Evolutionary conservation across 30 jellyfish, hydroid and myxozoan species (phyloP).

Genomic region (Catostylus mosaicus): DNA sequence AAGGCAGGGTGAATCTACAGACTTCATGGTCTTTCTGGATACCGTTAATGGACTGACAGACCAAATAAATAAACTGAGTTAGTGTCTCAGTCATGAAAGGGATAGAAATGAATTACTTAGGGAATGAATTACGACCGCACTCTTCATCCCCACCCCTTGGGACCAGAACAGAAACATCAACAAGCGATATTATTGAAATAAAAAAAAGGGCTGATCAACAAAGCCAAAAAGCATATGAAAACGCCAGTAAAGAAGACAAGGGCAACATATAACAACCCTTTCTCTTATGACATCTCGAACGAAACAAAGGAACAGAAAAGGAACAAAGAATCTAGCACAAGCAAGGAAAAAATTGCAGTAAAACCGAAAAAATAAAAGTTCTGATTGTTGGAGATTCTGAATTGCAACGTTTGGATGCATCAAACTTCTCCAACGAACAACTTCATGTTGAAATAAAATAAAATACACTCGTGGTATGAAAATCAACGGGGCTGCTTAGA

Average conservation of each 20-base stretch:
- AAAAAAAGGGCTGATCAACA: not conserved
- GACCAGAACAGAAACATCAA: constrained; percentile 4
- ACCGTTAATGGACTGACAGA: constrained; percentile 33
- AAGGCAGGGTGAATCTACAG: constrained; percentile 25
- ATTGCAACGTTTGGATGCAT: constrained; percentile 34
- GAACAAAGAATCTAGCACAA: constrained; percentile 12
- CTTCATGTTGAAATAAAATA: constrained; percentile 10
- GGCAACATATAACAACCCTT: constrained; percentile 10
- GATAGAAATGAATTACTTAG: constrained; percentile 13
- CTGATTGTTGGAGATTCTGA: constrained; percentile 18
- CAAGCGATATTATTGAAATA: constrained; percentile 4
- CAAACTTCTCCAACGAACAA: constrained; percentile 21
- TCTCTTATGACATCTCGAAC: constrained; percentile 10
- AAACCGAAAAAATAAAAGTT: constrained; percentile 9
- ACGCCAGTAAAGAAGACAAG: constrained; percentile 3
- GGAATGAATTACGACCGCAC: constrained; percentile 9
- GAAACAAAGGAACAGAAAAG: constrained; percentile 1
- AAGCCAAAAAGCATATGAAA: not conserved
- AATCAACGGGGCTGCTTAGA: constrained; percentile 11
- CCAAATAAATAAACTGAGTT: constrained; percentile 15
- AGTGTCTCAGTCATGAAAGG: constrained; percentile 34
- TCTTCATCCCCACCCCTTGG: constrained; percentile 10
- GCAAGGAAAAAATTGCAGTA: not conserved
- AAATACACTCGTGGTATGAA: constrained; percentile 33
- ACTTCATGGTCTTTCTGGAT: constrained; percentile 31